Evolutionary conservation across 2,797 vertebrate species (phyloP), one percentile per base, ranked within the genome.

Genomic region (Sphenopsis melanotis): DNA sequence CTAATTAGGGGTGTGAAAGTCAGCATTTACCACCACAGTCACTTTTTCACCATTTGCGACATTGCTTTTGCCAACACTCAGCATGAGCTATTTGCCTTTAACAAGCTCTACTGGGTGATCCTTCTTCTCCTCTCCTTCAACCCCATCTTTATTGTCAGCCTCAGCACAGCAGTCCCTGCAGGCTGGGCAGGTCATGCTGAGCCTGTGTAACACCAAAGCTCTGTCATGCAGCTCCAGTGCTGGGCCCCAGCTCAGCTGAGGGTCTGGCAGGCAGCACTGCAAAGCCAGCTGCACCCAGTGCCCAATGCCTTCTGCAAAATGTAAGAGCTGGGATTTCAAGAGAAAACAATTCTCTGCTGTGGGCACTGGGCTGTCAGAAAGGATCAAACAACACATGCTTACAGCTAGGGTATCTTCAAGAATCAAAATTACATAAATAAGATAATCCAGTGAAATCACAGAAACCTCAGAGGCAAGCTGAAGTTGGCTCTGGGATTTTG

Each of bases 101-200:
- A 72, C 32, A 59, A 76, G 83, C 64, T 65, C n/a, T 52, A 7
- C n/a, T 16, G 52, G 34, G 21, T 30, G 47, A 81, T 66, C 37
- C 22, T 26, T 9, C 34, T 29, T 11, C 29, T 34, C 10, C 27
- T 18, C 0, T 0, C 12, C 21, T 78, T 47, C 36, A 23, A 0
- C 39, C 34, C 21, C 30, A 19, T 10, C 16, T 55, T 36, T 32
- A 22, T 7, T 24, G 53, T 32, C 66, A 87, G 70, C 39, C 50
- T 11, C 44, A 79, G 83, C 59, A 15, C 20, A 64, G 66, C 85
- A 50, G 36, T 39, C 8, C 27, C 65, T 39, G 16, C 41, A 70
- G 83, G 61, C 46, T 16, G 61, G 80, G 52, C 72, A 74, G 84
- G 24, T 63, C 11, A 0, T 44, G 74, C 82, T 81, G 57, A 42